Base-by-base conservation (phyloP, 2,113 vertebrate genomes). In the Ifrita kowaldi region DNA sequence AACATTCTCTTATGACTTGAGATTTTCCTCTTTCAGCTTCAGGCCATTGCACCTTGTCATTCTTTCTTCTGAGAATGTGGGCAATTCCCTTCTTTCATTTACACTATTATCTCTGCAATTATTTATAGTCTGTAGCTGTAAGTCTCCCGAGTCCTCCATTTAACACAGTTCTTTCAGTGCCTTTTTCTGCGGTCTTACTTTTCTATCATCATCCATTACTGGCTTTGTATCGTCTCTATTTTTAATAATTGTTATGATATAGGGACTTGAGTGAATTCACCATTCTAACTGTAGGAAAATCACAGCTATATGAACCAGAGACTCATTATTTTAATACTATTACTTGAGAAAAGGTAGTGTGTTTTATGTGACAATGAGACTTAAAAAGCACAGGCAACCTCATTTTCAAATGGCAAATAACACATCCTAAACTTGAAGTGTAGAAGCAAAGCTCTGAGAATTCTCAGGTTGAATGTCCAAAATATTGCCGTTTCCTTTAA, bases 51-150 rank as follows among this genome's bases (percentile, higher is more conserved):
- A 92, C 90, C 68, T 90, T 85, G 81, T 77, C 75, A 76, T 77
- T 57, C 67, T 42, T 91, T 90, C 95, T 96, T 93, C 82, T 59
- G 79, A 96, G 70, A 86, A 93, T 44, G 90, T 11, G 27, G 64
- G 39, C 67, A 97, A 96, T 95, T 96, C 90, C 96, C 93, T 90
- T 86, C 42, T 79, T 96, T 97, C 93, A 96, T 97, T 95, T 94
- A 70, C 41, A 91, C 21, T 47, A 67, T 85, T 80, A 95, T 79
- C 79, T 65, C 28, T 77, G 67, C 63, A 94, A 95, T 87, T 95
- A 97, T 96, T 95, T 97, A 91, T 95, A 95, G 77, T 90, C 82
- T 78, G 79, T 60, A 74, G 84, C 62, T 50, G 35, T 63, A 86
- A 94, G 86, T 93, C 95, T 88, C 92, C 37, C 0, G 83, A 85